Base-by-base conservation (phyloP, 2,797 vertebrate species). In the Sebastes taczanowskii region DNA sequence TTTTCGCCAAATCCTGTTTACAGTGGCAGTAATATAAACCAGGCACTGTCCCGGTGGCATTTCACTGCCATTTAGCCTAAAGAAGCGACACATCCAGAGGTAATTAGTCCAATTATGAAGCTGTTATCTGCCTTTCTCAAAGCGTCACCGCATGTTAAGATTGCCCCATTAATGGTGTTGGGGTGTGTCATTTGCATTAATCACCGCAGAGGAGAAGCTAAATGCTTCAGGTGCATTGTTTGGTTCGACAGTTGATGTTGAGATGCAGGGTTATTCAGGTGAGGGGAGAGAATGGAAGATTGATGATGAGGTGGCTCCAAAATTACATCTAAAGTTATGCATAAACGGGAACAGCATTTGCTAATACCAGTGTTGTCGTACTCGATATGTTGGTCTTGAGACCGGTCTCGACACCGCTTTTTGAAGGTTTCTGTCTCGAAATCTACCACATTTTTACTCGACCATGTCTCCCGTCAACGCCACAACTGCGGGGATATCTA, bases 81-180 rank as follows among this genome's bases (percentile, higher is more conserved):
- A 90, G 91, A 84, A 83, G 85, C 73, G 63, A 79, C 79, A 75
- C 80, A 83, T 87, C 78, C 66, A 58, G 67, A 75, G 85, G 84
- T 91, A 93, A 93, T 95, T 93, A 93, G 77, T 86, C 74, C 74
- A 91, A 91, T 92, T 92, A 90, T 81, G 78, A 85, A 55, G 84
- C 78, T 77, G 84, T 92, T 89, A 92, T 89, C 84, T 67, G 55
- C 71, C 61, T 83, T 81, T 86, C 83, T 86, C 84, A 83, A 86
- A 86, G 82, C 85, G 72, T 74, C 29, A 4, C 80, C 42, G 64
- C 62, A 42, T 64, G 85, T 85, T 81, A 80, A 86, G 78, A 87
- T 87, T 58, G 76, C 68, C 30, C 65, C 52, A 13, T 77, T 89
- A 84, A 83, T 84, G 74, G 55, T 42, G 77, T 66, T 20, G 67